Conservation (phyloP, 2,113 vertebrate species). For the Rhea pennata region DNA sequence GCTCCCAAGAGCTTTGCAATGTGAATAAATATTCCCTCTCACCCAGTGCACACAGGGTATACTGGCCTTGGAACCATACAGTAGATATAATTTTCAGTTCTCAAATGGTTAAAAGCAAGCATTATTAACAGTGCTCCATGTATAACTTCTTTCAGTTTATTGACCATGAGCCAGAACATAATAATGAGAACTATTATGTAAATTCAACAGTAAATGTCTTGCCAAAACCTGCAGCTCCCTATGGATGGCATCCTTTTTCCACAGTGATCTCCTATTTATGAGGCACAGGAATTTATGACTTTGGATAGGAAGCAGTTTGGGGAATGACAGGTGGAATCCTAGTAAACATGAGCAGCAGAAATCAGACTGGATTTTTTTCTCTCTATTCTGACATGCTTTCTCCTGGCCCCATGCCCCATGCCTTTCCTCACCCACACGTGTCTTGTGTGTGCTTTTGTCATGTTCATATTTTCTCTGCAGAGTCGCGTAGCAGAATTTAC, state of each 20-base stretch:
- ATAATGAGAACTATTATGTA: not conserved
- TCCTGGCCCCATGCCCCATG: not conserved
- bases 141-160: not conserved
- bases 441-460: not conserved
- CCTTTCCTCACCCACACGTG: not conserved
- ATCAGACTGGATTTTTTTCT: not conserved
- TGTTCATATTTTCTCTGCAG: not conserved
- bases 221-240: not conserved
- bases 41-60: not conserved
- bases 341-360: not conserved
- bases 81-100: not conserved
- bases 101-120: not conserved
- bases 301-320: not conserved
- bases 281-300: not conserved
- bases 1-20: not conserved
- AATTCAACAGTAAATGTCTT: not conserved
- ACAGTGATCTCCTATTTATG: not conserved
- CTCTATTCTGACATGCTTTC: not conserved
- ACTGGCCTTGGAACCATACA: not conserved
- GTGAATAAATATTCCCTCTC: not conserved
- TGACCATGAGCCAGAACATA: not conserved
- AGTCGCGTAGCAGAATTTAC: not conserved
- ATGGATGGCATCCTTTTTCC: not conserved
- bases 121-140: not conserved
- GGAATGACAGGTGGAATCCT: not conserved